Evolutionary conservation across 2,888 invertebrate genomes (phyloP).

Genomic region (Ptychoptera contaminata): DNA sequence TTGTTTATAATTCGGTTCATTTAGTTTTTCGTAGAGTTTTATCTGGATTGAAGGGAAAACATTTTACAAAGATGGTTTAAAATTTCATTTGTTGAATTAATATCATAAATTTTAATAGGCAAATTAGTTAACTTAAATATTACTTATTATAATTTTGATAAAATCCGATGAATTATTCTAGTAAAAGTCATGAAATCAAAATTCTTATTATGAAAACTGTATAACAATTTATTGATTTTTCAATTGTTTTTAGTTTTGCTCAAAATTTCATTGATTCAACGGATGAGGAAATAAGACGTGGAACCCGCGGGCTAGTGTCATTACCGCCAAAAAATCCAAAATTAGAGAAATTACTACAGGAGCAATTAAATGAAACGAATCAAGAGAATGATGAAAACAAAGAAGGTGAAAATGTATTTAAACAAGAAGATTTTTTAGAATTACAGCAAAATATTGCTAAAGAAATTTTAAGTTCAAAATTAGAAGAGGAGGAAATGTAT

Average conservation of each 20-base stretch:
- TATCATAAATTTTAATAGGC: no score
- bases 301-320: slow-evolving; percentile 48
- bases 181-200: no score
- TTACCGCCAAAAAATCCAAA: slow-evolving; percentile 13
- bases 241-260: slow-evolving; percentile 53
- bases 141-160: no score
- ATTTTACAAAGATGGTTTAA: no score
- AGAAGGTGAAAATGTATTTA: slow-evolving; percentile 14
- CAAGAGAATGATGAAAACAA: slow-evolving; percentile 7
- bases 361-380: slow-evolving; percentile 12
- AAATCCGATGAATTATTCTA: no score
- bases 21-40: no score
- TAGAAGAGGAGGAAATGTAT: slow-evolving; percentile 29
- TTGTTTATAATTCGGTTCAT: no score
- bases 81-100: no score
- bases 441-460: slow-evolving; percentile 30
- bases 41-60: no score
- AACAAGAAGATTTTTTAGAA: slow-evolving; percentile 28
- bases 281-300: slow-evolving; percentile 75
- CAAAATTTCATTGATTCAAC: slow-evolving; percentile 87
- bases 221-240: slow-evolving; percentile 4
- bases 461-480: slow-evolving; percentile 30
- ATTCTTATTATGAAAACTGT: no score
- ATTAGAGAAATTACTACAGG: slow-evolving; percentile 12
- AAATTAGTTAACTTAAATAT: no score